Conservation (phyloP, 2,888 invertebrate genomes). For the Ctenicera cuprea region DNA sequence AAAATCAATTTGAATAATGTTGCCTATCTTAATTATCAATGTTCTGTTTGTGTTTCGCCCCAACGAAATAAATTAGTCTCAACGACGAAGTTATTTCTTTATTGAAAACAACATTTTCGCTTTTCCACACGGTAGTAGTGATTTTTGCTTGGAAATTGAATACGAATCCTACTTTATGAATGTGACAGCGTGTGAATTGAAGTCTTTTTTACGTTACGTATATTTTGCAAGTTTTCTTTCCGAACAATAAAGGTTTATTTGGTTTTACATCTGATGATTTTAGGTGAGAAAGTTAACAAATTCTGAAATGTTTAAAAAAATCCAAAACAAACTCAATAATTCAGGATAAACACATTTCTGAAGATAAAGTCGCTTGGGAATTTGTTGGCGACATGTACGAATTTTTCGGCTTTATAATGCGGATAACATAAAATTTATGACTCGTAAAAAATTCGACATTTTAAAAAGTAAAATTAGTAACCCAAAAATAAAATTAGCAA, state of each 20-base stretch:
- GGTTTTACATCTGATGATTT: too few relatives aligned
- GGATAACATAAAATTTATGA: constrained; percentile 7
- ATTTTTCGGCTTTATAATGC: constrained; percentile 9
- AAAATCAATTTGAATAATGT: constrained; percentile 36
- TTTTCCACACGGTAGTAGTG: not conserved
- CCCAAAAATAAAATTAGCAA: constrained; percentile 2
- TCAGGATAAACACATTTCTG: not conserved
- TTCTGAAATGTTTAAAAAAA: not conserved
- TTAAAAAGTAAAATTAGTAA: not conserved
- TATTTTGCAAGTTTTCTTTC: not conserved
- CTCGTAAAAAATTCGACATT: not conserved
- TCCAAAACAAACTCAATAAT: not conserved
- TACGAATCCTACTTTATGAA: not conserved
- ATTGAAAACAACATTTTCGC: not conserved
- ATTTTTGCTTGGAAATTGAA: not conserved
- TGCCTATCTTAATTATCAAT: constrained; percentile 35
- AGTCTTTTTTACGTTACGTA: not conserved
- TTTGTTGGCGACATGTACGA: not conserved
- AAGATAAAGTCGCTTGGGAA: constrained; percentile 1
- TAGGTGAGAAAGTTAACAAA: too few relatives aligned
- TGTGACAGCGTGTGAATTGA: constrained; percentile 1
- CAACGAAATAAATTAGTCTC: constrained; percentile 17
- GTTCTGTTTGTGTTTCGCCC: constrained; percentile 17
- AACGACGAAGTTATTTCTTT: constrained; percentile 7
- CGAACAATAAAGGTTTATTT: not conserved